Evolutionary conservation across 2,797 vertebrate genomes (phyloP).

Genomic region (Hirundo rustica): DNA sequence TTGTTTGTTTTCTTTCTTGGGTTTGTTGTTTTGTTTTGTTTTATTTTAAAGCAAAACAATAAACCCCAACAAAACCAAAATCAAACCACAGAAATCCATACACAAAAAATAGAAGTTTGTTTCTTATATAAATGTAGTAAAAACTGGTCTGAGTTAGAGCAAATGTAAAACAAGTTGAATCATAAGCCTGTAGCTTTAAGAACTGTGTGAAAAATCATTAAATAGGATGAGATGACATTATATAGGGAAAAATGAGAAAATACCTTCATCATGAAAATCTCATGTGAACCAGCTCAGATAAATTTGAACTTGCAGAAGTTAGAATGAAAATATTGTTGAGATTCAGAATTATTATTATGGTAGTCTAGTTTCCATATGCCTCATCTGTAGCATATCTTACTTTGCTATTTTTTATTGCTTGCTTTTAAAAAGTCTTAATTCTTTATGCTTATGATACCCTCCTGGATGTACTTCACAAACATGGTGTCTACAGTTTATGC

Average conservation of each 20-base stretch:
- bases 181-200: not conserved
- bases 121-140: not conserved
- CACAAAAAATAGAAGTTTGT: not conserved
- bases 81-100: not conserved
- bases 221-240: not conserved
- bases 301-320: not conserved
- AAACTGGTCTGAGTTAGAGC: not conserved
- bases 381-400: not conserved
- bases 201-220: not conserved
- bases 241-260: not conserved
- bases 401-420: not conserved
- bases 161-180: not conserved
- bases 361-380: not conserved
- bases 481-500: not conserved
- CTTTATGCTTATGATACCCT: constrained; percentile 20
- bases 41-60: not conserved
- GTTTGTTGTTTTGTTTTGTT: too few species aligned
- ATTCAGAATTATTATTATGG: not conserved
- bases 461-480: constrained; percentile 1
- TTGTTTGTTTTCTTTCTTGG: not conserved
- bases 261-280: not conserved
- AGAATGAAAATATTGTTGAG: not conserved
- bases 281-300: not conserved
- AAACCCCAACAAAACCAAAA: not conserved
- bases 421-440: not conserved